Conservation (phyloP, 2,888 invertebrate species). For the Melanophora roralis region DNA sequence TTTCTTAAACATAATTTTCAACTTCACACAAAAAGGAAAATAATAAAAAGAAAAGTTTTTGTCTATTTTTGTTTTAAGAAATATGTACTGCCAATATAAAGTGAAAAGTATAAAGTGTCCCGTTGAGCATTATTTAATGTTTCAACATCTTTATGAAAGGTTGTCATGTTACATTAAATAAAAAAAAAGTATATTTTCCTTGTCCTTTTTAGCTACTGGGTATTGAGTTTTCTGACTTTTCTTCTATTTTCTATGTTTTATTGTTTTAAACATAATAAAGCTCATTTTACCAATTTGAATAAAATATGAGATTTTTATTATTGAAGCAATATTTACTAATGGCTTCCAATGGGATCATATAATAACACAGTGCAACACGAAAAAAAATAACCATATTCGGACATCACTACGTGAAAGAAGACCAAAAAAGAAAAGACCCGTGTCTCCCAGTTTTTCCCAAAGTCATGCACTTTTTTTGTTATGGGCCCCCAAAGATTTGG, state of each 20-base stretch:
- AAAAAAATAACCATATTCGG: too few species aligned
- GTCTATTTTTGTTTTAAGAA: slow-evolving; percentile 28
- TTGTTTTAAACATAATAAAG: slow-evolving; percentile 53
- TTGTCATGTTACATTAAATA: slow-evolving; percentile 56
- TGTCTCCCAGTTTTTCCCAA: too few species aligned
- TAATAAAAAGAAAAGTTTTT: slow-evolving; percentile 9
- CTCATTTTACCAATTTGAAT: slow-evolving; percentile 75
- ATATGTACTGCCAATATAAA: slow-evolving; percentile 52
- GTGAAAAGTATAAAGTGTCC: slow-evolving; percentile 63
- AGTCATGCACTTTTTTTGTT: too few species aligned
- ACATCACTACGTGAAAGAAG: too few species aligned
- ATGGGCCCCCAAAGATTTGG: too few species aligned
- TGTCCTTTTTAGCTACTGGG: background rate
- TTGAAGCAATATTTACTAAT: slow-evolving; percentile 61
- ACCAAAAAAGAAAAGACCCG: too few species aligned
- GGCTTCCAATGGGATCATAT: slow-evolving; percentile 58
- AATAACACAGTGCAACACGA: slow-evolving; percentile 24
- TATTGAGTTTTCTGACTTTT: background rate
- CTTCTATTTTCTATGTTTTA: background rate
- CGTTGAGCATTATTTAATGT: slow-evolving; percentile 64
- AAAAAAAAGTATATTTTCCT: slow-evolving; percentile 3
- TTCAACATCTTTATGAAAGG: slow-evolving; percentile 50
- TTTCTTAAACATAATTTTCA: slow-evolving; percentile 5
- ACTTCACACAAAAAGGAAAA: background rate
- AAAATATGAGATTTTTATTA: slow-evolving; percentile 74